phyloP scores from a whole-genome alignment of 1,140 invertebrate genomes.

The Drosophila baimaii region DNA sequence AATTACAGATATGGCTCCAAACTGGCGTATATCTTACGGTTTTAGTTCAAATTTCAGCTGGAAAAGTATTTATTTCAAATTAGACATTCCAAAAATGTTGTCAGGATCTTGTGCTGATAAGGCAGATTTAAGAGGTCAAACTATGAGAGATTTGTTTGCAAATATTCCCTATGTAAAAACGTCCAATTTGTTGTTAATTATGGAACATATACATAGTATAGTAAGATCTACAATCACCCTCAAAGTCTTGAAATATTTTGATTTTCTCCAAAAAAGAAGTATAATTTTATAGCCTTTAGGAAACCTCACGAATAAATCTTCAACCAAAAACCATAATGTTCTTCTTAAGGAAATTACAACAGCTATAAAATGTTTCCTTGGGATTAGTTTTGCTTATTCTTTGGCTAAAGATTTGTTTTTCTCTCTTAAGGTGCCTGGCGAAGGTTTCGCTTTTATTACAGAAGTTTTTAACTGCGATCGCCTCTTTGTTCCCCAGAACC shows the following conservation, averaged over 20 bases:
- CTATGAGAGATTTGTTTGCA: not conserved
- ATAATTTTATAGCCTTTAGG: not conserved
- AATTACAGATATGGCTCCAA: slow-evolving; percentile 9
- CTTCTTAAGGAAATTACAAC: slow-evolving; percentile 10
- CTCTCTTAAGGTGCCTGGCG: not conserved
- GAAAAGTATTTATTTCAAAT: not conserved
- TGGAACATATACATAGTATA: not conserved
- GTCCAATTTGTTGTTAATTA: not conserved
- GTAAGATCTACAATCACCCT: not conserved
- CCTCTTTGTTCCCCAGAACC: slow-evolving; percentile 3
- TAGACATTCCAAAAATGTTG: not conserved
- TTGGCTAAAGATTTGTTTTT: slow-evolving; percentile 5
- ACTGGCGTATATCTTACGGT: not conserved
- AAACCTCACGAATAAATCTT: not conserved
- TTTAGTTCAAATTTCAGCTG: not conserved
- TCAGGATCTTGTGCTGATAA: not conserved
- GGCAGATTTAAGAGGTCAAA: not conserved
- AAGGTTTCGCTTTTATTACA: slow-evolving; percentile 38
- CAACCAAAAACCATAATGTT: not conserved
- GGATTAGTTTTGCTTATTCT: slow-evolving; percentile 18
- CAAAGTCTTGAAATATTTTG: not conserved
- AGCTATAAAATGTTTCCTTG: not conserved
- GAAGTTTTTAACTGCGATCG: slow-evolving; percentile 4
- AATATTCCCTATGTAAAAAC: not conserved
- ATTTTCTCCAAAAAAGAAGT: not conserved